phyloP scores from a whole-genome alignment of 1,140 invertebrate species.

The Oppia nitens region DNA sequence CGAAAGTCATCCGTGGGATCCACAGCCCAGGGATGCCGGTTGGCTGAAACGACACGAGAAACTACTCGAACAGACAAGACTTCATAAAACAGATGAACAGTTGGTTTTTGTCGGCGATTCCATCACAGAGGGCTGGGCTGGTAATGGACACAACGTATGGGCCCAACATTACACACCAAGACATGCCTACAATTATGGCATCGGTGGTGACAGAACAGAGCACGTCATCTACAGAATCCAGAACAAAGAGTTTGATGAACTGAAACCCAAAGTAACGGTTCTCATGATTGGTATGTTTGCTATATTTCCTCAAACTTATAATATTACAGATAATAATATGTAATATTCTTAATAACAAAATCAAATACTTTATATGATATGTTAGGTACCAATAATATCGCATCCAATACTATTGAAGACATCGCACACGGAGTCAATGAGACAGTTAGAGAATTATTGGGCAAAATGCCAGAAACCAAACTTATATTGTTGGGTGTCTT shows the following conservation, averaged over 20 bases:
- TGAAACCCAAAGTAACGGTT: slow-evolving; percentile 1
- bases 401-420: background rate
- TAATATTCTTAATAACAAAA: too few species aligned
- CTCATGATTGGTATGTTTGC: slow-evolving; percentile 7
- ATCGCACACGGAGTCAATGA: background rate
- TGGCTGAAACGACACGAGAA: background rate
- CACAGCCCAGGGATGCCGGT: background rate
- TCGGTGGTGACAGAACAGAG: background rate
- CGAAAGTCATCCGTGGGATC: slow-evolving; percentile 2
- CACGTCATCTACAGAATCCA: background rate
- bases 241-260: too few species aligned
- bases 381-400: background rate
- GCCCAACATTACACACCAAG: background rate
- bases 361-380: too few species aligned
- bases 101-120: background rate
- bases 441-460: background rate
- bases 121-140: background rate
- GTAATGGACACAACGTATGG: background rate
- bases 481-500: background rate
- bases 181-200: background rate
- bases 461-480: background rate
- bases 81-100: background rate
- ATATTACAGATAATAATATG: too few species aligned
- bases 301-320: too few species aligned
- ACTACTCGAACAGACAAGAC: background rate